These are phyloP conservation scores for Nephila pilipes DNA, from an alignment of 1,140 invertebrate genomes.

Conservation along the genomic window DNA sequence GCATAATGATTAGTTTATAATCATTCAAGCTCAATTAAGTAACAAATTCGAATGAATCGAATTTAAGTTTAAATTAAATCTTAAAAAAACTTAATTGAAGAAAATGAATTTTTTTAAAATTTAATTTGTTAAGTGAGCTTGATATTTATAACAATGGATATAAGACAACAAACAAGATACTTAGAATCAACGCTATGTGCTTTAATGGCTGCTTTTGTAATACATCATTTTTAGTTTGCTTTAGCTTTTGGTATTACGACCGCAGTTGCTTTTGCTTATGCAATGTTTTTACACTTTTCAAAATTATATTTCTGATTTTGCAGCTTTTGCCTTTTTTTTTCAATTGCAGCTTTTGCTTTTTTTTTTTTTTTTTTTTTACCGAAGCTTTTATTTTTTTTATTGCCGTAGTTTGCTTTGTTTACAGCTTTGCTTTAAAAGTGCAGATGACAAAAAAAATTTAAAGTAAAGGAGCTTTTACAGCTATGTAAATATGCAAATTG, in stretches of 20 bases:
- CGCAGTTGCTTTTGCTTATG: neutral
- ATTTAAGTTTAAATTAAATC: no score
- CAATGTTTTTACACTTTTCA: neutral
- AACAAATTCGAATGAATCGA: no score
- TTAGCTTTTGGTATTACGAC: neutral
- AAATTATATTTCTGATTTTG: neutral
- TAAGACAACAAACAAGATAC: neutral
- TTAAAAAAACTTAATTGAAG: no score
- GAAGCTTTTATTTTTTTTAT: neutral
- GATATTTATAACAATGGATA: no score
- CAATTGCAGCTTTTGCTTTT: neutral
- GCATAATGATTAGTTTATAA: no score
- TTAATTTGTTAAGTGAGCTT: no score
- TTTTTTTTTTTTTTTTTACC: neutral
- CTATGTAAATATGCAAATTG: neutral
- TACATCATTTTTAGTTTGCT: neutral
- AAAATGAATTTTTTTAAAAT: no score
- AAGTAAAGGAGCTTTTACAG: neutral
- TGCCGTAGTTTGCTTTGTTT: neutral
- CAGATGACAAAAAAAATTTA: no score
- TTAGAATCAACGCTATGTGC: neutral
- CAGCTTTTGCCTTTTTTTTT: neutral
- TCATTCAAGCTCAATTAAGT: no score
- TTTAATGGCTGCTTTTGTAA: neutral
- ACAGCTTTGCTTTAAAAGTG: conserved; percentile 6